Percentiles rank a stretch among this genome's conserved stretches.
phyloP scores from a whole-genome alignment of 2,888 invertebrate species.

The Meghimatium bilineatum region DNA sequence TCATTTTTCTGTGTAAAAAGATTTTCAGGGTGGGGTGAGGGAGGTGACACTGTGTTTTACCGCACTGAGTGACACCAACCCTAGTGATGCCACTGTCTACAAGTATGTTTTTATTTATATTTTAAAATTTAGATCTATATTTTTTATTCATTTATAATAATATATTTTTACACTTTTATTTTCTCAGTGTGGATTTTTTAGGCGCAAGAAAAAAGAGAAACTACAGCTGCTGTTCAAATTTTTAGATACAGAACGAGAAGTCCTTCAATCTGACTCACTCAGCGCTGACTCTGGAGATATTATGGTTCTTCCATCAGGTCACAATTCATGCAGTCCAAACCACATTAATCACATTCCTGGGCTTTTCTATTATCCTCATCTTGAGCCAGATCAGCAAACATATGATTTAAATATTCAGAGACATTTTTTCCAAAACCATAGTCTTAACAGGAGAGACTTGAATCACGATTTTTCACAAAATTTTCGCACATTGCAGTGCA shows the following conservation, averaged over 20 bases:
- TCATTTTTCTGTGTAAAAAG: too few relatives aligned
- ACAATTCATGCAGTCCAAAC: neutral
- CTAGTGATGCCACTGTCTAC: too few relatives aligned
- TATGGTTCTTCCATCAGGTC: slow-evolving; percentile 44
- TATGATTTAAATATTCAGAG: neutral
- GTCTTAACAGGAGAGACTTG: slow-evolving; percentile 29
- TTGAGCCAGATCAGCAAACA: slow-evolving; percentile 18
- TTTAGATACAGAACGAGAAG: slow-evolving; percentile 49
- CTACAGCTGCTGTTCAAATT: slow-evolving; percentile 53
- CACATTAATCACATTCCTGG: neutral
- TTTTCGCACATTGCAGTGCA: slow-evolving; percentile 39
- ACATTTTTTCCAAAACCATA: slow-evolving; percentile 29
- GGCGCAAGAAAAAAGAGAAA: slow-evolving; percentile 60
- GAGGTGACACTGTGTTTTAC: too few relatives aligned
- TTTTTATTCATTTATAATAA: neutral
- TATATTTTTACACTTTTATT: neutral
- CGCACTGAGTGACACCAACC: too few relatives aligned
- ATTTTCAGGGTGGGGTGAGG: too few relatives aligned
- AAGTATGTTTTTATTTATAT: too few relatives aligned
- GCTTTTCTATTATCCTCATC: slow-evolving; percentile 38
- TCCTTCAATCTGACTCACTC: slow-evolving; percentile 42
- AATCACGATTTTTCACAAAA: slow-evolving; percentile 13
- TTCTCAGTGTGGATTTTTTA: slow-evolving; percentile 67
- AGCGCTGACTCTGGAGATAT: slow-evolving; percentile 47
- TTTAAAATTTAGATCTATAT: too few relatives aligned